These are phyloP conservation scores for Leptinotarsa tumamoca DNA, from an alignment of 2,888 invertebrate genomes.

Conservation along the genomic window DNA sequence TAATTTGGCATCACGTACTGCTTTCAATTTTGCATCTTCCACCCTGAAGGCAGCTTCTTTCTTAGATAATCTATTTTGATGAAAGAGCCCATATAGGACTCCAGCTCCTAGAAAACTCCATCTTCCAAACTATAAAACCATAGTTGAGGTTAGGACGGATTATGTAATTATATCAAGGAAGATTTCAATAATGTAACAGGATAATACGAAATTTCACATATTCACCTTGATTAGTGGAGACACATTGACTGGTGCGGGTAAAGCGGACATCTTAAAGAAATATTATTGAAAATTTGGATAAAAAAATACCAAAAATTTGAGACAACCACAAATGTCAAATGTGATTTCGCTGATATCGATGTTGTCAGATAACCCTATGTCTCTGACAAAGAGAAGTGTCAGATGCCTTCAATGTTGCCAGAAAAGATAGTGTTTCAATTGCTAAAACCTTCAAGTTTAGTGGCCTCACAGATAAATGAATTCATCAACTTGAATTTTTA, in stretches of 20 bases:
- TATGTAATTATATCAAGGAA: slow-evolving; percentile 44
- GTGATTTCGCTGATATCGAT: too few species aligned
- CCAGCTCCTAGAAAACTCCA: slow-evolving; percentile 83
- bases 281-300: background rate
- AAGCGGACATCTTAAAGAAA: slow-evolving; percentile 56
- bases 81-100: slow-evolving; percentile 80
- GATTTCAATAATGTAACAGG: too few species aligned
- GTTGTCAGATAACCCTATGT: too few species aligned
- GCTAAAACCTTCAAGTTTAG: too few species aligned
- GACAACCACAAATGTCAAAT: too few species aligned
- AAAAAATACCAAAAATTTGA: too few species aligned
- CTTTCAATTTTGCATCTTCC: slow-evolving; percentile 76
- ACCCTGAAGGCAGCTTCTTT: slow-evolving; percentile 76
- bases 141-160: slow-evolving; percentile 41
- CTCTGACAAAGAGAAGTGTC: too few species aligned
- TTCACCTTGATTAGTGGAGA: slow-evolving; percentile 84
- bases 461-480: too few species aligned
- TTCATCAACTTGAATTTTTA: too few species aligned
- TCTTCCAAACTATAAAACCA: slow-evolving; percentile 75
- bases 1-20: slow-evolving; percentile 76
- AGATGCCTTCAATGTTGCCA: too few species aligned
- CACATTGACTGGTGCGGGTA: slow-evolving; percentile 80
- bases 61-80: slow-evolving; percentile 77
- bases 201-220: slow-evolving; percentile 17
- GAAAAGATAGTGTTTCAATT: too few species aligned